phyloP scores from a whole-genome alignment of 92 coral and sea anemone species.

The Phenganax subtilis region DNA sequence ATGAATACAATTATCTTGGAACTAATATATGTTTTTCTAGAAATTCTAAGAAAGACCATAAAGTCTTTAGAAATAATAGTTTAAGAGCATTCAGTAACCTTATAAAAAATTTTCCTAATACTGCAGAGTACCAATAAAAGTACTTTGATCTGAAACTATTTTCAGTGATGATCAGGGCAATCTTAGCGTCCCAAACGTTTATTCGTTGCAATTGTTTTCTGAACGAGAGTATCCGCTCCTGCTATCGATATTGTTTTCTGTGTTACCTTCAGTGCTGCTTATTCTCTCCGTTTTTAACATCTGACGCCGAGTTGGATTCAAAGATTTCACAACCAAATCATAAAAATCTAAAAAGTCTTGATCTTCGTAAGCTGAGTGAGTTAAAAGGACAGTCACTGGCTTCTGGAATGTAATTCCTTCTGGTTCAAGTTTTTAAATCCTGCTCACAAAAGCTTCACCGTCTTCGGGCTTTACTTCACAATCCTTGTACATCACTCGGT shows the following conservation, averaged over 20 bases:
- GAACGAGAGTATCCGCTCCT: too few species aligned
- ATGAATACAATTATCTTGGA: too few species aligned
- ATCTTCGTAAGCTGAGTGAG: constrained; percentile 3
- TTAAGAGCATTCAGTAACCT: too few species aligned
- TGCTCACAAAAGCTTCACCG: not conserved
- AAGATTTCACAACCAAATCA: not conserved
- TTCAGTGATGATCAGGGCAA: too few species aligned
- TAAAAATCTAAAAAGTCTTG: not conserved
- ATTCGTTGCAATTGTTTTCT: too few species aligned
- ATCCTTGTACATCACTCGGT: not conserved
- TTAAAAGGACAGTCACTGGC: constrained; percentile 6
- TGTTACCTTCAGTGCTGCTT: not conserved
- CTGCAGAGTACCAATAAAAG: too few species aligned
- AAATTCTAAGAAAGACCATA: too few species aligned
- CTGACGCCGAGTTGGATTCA: not conserved
- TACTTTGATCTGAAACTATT: too few species aligned
- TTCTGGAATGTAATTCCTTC: not conserved
- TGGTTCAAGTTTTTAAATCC: constrained; percentile 2
- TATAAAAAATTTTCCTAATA: too few species aligned
- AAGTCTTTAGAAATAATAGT: too few species aligned
- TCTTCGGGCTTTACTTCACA: constrained; percentile 1
- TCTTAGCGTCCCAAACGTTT: not conserved
- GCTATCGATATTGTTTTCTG: too few species aligned
- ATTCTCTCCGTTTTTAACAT: not conserved
- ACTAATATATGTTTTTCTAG: not conserved